Base-by-base conservation (phyloP, 1,140 invertebrate genomes). In the Coenobita brevimanus region DNA sequence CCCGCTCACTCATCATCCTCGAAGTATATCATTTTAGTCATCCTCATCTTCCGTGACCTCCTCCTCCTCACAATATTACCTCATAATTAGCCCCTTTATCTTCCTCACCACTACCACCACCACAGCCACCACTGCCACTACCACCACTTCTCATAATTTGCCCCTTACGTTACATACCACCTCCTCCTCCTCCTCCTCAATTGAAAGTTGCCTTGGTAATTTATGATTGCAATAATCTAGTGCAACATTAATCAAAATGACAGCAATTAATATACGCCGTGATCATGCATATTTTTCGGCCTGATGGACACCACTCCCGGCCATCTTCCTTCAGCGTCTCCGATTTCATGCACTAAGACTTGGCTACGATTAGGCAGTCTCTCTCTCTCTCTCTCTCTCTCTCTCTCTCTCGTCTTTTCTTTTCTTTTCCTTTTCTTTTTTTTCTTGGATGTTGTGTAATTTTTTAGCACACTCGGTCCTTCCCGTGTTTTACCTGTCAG, bases 241-340 rank as follows among this genome's bases (percentile, higher is more conserved):
- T 84, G 81, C 81, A 89, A 85, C 88, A 89, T 89, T 89, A 89
- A 89, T 89, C 88, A 89, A 89, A 89, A 89, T 85, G 88, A 89
- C 88, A 89, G 81, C 88, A 89, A 89, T 89, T 89, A 89, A 89
- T 89, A 89, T 84, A 67, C 57, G 82, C 73, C 82, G 75, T 89
- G 88, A 89, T 89, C 81, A 82, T 82, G 82, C 88, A 84, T 84
- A 89, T 89, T 84, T 89, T 89, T 83, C 80, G 79, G 54, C 27
- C 81, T 83, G 80, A 80, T 89, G 87, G 78, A 78, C 30, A 24
- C 38, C 15, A 30, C 81, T 73, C 33, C n/a, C 50, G 81, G 80
- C 73, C 41, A 60, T n/a, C 67, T 82, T 75, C 67, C 78, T 81
- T 75, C 67, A 43, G 43, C 50, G 85, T 30, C 43, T 88, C 69